Percentiles rank a stretch among this genome's conserved stretches.
Conservation (phyloP, 2,113 vertebrate genomes). For the Notiomystis cincta region DNA sequence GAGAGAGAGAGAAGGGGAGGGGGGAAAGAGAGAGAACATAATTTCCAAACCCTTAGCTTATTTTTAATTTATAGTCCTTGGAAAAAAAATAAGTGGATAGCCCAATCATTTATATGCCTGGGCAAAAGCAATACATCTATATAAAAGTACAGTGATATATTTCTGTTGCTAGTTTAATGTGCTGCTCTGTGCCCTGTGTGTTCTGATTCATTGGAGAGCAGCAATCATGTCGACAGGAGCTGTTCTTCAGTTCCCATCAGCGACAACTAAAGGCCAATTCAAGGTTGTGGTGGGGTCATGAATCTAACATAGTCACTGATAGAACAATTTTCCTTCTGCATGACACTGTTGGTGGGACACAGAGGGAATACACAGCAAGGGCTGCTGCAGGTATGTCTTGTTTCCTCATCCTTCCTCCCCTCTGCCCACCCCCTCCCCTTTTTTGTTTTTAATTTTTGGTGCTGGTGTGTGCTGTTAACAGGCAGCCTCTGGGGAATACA, state of each 20-base stretch:
- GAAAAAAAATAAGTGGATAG: conserved; percentile 77
- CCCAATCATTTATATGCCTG: conserved; percentile 84
- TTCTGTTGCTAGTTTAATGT: conserved; percentile 84
- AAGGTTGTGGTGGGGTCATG: conserved; percentile 86
- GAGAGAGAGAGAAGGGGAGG: neutral
- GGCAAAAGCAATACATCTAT: conserved; percentile 85
- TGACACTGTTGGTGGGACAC: conserved; percentile 58
- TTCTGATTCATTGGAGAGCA: conserved; percentile 86
- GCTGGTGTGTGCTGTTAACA: neutral
- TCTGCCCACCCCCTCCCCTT: neutral
- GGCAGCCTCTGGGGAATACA: conserved; percentile 25
- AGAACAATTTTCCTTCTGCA: conserved; percentile 80
- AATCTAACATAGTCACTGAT: conserved; percentile 83
- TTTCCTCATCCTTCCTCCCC: neutral
- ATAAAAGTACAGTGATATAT: conserved; percentile 86
- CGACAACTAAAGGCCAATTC: conserved; percentile 87
- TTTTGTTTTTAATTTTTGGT: conserved; percentile 42
- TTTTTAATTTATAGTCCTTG: conserved; percentile 85
- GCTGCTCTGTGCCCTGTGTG: conserved; percentile 79
- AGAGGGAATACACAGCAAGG: conserved; percentile 57
- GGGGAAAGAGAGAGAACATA: conserved; percentile 60
- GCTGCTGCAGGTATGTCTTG: conserved; percentile 39
- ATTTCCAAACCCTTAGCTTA: conserved; percentile 81
- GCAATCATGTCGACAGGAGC: conserved; percentile 85
- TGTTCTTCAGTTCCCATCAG: conserved; percentile 86